Evolutionary conservation across 2,888 invertebrate genomes (phyloP).

Genomic region (Nemapogon koenigi): DNA sequence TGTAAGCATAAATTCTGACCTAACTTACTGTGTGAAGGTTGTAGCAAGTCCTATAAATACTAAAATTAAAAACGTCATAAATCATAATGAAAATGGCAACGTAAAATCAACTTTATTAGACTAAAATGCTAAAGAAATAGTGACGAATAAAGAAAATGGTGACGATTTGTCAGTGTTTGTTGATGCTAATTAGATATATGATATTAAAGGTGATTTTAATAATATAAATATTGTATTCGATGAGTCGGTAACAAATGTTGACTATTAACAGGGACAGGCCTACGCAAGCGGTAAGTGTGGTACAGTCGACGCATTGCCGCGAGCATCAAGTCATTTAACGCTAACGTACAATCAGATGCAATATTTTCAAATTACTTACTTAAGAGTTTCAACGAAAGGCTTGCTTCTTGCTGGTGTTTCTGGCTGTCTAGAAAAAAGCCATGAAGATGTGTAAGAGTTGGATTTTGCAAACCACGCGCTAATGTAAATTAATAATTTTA

Average conservation of each 20-base stretch:
- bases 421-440: too few species aligned
- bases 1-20: slow-evolving; percentile 38
- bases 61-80: slow-evolving; percentile 19
- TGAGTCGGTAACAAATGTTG: neutral
- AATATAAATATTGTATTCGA: neutral
- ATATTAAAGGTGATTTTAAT: too few species aligned
- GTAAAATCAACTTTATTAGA: neutral
- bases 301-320: slow-evolving; percentile 4
- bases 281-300: slow-evolving; percentile 6
- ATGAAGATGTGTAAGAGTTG: too few species aligned
- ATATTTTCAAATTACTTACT: too few species aligned
- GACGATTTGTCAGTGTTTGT: too few species aligned
- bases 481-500: too few species aligned
- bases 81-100: neutral
- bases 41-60: slow-evolving; percentile 30
- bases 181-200: too few species aligned
- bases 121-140: too few species aligned
- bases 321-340: slow-evolving; percentile 8
- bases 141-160: too few species aligned
- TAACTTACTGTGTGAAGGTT: slow-evolving; percentile 30
- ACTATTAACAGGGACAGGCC: slow-evolving; percentile 4
- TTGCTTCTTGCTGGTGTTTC: too few species aligned
- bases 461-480: too few species aligned
- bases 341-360: slow-evolving; percentile 4
- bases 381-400: too few species aligned